phyloP scores from a whole-genome alignment of 2,888 invertebrate genomes.

The Spialia ferax region DNA sequence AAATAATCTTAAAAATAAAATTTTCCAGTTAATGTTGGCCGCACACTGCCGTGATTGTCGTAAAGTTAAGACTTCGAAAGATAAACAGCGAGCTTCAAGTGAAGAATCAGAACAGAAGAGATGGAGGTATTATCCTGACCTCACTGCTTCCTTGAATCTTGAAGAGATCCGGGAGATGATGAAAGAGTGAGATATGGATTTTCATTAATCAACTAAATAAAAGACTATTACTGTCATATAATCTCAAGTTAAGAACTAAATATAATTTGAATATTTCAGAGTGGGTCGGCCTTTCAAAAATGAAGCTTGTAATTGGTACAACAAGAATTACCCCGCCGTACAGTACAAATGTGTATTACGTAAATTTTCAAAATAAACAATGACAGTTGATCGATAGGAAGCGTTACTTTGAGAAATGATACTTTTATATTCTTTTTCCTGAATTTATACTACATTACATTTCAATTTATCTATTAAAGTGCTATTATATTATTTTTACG shows the following conservation, averaged over 20 bases:
- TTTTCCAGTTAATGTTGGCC: conserved; percentile 55
- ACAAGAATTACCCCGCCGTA: conserved; percentile 82
- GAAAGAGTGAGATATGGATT: conserved; percentile 56
- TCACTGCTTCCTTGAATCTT: conserved; percentile 62
- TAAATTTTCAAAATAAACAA: conserved; percentile 67
- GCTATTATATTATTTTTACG: too few relatives aligned
- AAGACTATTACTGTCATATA: too few relatives aligned
- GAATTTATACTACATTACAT: too few relatives aligned
- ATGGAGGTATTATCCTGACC: conserved; percentile 83
- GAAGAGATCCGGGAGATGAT: conserved; percentile 63
- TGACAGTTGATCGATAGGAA: too few relatives aligned
- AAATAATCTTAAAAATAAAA: neutral
- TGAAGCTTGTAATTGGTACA: conserved; percentile 87
- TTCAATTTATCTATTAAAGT: too few relatives aligned
- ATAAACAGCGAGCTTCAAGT: conserved; percentile 45
- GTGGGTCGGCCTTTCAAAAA: conserved; percentile 82
- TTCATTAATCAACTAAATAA: neutral
- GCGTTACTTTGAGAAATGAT: too few relatives aligned
- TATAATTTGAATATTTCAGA: conserved; percentile 56
- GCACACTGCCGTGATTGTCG: conserved; percentile 66
- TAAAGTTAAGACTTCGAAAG: conserved; percentile 45
- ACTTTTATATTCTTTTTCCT: too few relatives aligned
- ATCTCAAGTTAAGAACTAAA: too few relatives aligned
- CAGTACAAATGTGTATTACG: conserved; percentile 69
- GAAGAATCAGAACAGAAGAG: conserved; percentile 65